Base-by-base conservation (phyloP, 2,797 vertebrate species). In the Gadopsis marmoratus region DNA sequence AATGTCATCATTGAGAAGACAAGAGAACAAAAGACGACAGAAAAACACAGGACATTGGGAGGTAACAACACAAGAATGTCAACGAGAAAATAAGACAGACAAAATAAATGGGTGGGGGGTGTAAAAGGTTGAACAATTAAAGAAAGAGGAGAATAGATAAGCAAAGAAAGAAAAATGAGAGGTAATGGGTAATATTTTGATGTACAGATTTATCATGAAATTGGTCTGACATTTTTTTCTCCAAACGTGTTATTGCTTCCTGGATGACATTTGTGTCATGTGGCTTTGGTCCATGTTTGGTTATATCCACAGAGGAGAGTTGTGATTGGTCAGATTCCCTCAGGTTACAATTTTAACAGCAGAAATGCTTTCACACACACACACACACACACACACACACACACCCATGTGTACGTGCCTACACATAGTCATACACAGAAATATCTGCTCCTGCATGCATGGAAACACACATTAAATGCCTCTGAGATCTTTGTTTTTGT, bases 221-320 rank as follows among this genome's bases (percentile, higher is more conserved):
- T 5, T 71, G 31, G 5, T 64, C 59, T 70, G 50, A 58, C 51
- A 48, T 48, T 69, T 66, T 58, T 8, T 63, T 59, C 41, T 48
- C 29, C 2, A 50, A 43, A 9, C 2, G 31, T 23, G 17, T 53
- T 39, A 59, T 7, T 0, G 0, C 37, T 50, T 62, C 56, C 19
- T 75, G 14, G 29, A 31, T 71, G 51, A 71, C 43, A 62, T 56
- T 67, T 43, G 58, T 51, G 7, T 62, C 33, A 74, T 74, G 54
- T 2, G 0, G 11, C 48, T 68, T 59, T 23, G 39, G 9, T 37
- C 7, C 19, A 26, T 26, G 26, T 51, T 55, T 35, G 29, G 19
- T 21, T 59, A 21, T 31, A 21, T 37, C n/a, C 33, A 56, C 41
- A 75, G 12, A 50, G 17, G 21, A 60, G 37, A 51, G 5, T 12